A percentile compares a stretch with the other conserved stretches of the same genome.
phyloP scores from a whole-genome alignment of 2,888 invertebrate genomes.

The Eilema caniola region DNA sequence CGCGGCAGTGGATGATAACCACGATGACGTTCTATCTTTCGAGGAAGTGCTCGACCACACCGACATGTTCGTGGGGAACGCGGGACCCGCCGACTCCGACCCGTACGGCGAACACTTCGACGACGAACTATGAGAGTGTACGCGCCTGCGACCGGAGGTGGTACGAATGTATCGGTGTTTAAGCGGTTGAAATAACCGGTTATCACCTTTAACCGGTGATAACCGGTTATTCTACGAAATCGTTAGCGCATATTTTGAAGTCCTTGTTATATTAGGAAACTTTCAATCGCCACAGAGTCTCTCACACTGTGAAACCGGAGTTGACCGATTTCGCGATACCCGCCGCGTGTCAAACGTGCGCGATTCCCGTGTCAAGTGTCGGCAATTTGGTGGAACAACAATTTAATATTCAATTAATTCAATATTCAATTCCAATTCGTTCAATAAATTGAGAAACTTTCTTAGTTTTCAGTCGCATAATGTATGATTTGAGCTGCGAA shows the following conservation, averaged over 20 bases:
- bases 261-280: background rate
- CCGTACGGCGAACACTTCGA: conserved; percentile 92
- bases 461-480: no score
- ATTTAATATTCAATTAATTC: no score
- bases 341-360: no score
- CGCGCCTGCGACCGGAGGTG: background rate
- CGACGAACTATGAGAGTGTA: conserved; percentile 90
- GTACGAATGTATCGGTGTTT: background rate
- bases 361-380: no score
- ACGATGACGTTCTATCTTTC: conserved; percentile 92
- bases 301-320: no score
- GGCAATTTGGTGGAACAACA: no score
- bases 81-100: conserved; percentile 96
- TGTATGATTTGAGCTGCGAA: no score
- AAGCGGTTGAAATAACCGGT: background rate
- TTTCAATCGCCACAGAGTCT: no score
- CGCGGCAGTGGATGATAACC: conserved; percentile 94
- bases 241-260: background rate
- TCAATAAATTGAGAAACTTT: no score
- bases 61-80: conserved; percentile 96
- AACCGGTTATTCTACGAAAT: background rate
- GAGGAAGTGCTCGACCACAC: conserved; percentile 94
- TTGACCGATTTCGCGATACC: no score
- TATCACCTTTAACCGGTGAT: background rate
- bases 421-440: no score